Conservation (phyloP, 2,888 invertebrate species). For the Julus scandinavius region DNA sequence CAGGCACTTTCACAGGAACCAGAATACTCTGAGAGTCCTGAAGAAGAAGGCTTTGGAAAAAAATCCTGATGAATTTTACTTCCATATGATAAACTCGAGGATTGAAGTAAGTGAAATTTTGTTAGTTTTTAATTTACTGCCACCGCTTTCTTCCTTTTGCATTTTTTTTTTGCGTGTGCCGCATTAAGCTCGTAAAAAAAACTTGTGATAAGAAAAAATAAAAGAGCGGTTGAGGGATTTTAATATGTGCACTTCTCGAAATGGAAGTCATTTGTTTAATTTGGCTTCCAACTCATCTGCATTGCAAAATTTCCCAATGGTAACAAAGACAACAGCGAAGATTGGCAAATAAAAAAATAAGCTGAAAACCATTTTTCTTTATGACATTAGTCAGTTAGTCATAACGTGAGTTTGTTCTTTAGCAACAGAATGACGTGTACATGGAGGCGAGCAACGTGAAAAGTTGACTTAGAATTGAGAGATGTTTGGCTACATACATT, state of each 20-base stretch:
- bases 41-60: slow-evolving; percentile 86
- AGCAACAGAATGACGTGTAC: not conserved
- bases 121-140: slow-evolving; percentile 39
- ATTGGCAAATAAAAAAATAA: slow-evolving; percentile 42
- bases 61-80: slow-evolving; percentile 99
- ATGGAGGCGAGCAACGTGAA: not conserved
- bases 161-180: slow-evolving; percentile 7
- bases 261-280: slow-evolving; percentile 49
- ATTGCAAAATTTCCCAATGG: slow-evolving; percentile 50
- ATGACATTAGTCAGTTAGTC: slow-evolving; percentile 43
- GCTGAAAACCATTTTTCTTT: slow-evolving; percentile 50
- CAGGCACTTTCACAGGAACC: slow-evolving; percentile 82
- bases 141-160: not conserved
- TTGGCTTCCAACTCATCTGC: slow-evolving; percentile 44
- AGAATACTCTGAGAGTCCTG: slow-evolving; percentile 81
- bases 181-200: slow-evolving; percentile 30
- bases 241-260: slow-evolving; percentile 47
- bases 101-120: slow-evolving; percentile 67
- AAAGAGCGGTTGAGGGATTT: slow-evolving; percentile 44
- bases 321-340: slow-evolving; percentile 45
- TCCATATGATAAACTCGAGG: slow-evolving; percentile 94
- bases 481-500: not conserved
- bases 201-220: slow-evolving; percentile 22
- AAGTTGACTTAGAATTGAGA: not conserved
- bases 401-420: not conserved